phyloP scores from a whole-genome alignment of 2,113 vertebrate species.

The Pluvialis apricaria region DNA sequence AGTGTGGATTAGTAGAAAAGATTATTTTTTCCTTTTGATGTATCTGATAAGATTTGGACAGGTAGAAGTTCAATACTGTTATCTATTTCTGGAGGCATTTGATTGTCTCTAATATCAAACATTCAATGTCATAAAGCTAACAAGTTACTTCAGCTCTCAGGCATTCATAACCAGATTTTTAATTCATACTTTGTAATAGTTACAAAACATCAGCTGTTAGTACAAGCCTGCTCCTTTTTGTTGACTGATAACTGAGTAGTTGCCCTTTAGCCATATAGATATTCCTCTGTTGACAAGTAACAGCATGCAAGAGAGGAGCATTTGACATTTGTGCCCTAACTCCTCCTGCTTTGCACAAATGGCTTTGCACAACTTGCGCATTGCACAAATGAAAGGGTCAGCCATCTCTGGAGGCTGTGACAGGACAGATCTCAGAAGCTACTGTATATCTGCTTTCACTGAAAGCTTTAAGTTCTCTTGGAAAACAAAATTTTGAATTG shows the following conservation, averaged over 20 bases:
- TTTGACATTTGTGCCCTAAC: neutral
- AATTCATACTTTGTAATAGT: neutral
- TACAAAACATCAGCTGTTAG: neutral
- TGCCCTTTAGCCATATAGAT: neutral
- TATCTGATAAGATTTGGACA: neutral
- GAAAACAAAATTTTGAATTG: neutral
- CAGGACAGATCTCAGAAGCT: neutral
- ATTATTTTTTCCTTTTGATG: neutral
- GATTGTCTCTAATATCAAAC: neutral
- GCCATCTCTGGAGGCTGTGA: neutral
- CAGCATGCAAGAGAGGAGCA: neutral
- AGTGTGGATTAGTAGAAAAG: neutral
- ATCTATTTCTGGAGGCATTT: neutral
- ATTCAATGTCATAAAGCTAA: neutral
- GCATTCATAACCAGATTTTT: neutral
- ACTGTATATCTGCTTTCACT: neutral
- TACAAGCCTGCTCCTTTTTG: neutral
- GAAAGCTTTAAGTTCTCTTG: neutral
- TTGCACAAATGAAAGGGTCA: neutral
- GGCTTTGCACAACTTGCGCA: neutral
- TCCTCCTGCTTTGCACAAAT: neutral
- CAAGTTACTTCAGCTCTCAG: neutral
- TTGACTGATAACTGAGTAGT: neutral
- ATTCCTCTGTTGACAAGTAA: neutral
- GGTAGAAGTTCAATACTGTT: neutral